Conservation (phyloP, 2,888 invertebrate species). For the Folsomia candida region DNA sequence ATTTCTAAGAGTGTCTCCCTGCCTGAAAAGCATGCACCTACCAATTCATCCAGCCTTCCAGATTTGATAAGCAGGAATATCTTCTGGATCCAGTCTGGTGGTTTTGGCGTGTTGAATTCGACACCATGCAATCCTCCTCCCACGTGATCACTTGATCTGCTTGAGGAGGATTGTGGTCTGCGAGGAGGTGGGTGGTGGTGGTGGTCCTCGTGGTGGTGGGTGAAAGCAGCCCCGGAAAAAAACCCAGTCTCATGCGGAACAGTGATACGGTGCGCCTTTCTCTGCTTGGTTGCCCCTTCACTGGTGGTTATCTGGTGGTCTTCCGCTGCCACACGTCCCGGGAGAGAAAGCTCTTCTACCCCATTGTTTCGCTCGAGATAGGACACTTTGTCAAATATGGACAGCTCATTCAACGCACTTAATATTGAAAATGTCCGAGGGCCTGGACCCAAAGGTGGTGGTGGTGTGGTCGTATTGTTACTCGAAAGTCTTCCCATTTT, state of each 20-base stretch:
- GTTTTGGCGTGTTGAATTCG: neutral
- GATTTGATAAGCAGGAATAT: slow-evolving; percentile 54
- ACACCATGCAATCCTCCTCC: neutral
- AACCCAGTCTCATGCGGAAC: neutral
- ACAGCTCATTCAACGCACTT: slow-evolving; percentile 44
- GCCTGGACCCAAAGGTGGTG: slow-evolving; percentile 34
- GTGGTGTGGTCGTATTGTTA: too few relatives aligned
- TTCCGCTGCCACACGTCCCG: too few relatives aligned
- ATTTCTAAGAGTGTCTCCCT: too few relatives aligned
- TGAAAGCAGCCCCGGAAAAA: neutral
- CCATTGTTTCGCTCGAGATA: neutral
- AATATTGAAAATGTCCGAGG: slow-evolving; percentile 46
- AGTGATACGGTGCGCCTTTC: slow-evolving; percentile 1
- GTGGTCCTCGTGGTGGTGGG: neutral
- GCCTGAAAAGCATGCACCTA: slow-evolving; percentile 52
- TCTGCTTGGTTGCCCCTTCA: neutral
- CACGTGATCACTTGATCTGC: neutral
- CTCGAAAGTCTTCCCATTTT: too few relatives aligned
- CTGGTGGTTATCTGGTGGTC: too few relatives aligned
- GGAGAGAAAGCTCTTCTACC: too few relatives aligned
- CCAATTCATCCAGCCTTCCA: slow-evolving; percentile 53
- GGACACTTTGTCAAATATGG: neutral
- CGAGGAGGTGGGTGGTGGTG: neutral
- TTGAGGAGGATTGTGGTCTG: too few relatives aligned
- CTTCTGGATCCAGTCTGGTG: slow-evolving; percentile 55